A percentile compares a stretch with the other conserved stretches of the same genome.
Evolutionary conservation across 2,797 vertebrate genomes (phyloP).

Genomic region (Amblyraja radiata): DNA sequence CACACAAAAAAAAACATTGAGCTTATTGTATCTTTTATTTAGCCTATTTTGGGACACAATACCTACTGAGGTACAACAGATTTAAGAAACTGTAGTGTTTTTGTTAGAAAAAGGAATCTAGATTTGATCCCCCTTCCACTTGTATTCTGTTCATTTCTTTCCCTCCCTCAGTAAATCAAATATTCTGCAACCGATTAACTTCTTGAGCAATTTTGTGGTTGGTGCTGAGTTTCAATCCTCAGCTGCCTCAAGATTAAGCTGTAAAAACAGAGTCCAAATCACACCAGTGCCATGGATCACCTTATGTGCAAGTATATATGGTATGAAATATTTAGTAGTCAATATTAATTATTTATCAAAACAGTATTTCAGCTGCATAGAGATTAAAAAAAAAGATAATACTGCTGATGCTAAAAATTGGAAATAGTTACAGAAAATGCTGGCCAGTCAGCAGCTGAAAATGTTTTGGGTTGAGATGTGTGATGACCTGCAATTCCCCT

Average conservation of each 20-base stretch:
- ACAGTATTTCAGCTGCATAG: not conserved
- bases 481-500: not conserved
- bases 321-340: not conserved
- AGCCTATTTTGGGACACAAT: too few species aligned
- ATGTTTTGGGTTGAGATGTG: not conserved
- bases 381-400: not conserved
- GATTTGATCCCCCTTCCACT: not conserved
- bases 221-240: not conserved
- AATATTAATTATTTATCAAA: constrained; percentile 20
- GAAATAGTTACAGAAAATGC: not conserved
- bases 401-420: not conserved
- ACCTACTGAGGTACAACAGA: too few species aligned
- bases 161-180: not conserved
- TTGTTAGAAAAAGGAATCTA: too few species aligned
- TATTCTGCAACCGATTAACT: not conserved
- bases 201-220: not conserved
- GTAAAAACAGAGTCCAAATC: not conserved
- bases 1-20: too few species aligned
- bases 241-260: not conserved
- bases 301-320: not conserved
- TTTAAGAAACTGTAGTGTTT: too few species aligned
- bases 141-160: not conserved
- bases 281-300: not conserved
- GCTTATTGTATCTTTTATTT: too few species aligned
- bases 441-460: not conserved